Percentiles rank a stretch among this genome's conserved stretches.
Conservation (phyloP, 2,113 vertebrate genomes). For the Stegastes partitus region DNA sequence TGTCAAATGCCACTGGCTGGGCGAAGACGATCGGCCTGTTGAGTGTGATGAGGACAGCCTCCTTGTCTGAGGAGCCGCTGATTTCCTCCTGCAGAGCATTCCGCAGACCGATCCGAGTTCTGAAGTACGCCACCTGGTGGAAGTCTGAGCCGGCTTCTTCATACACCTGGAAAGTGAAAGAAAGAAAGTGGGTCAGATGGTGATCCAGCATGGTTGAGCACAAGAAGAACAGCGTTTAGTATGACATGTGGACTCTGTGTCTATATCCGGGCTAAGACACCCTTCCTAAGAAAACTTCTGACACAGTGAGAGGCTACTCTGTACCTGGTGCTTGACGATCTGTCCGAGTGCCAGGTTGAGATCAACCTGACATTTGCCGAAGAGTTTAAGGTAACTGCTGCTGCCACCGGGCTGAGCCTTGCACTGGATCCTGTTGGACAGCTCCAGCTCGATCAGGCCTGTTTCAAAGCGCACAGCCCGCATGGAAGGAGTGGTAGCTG, state of each 20-base stretch:
- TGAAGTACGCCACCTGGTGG: slow-evolving; percentile 98
- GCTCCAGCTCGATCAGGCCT: slow-evolving; percentile 95
- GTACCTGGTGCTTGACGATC: slow-evolving; percentile 98
- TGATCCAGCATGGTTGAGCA: background rate
- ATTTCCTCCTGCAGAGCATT: slow-evolving; percentile 98
- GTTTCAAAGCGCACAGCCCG: slow-evolving; percentile 97
- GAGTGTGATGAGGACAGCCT: slow-evolving; percentile 97
- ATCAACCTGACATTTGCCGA: slow-evolving; percentile 98
- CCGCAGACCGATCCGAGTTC: slow-evolving; percentile 95
- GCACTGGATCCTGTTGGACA: slow-evolving; percentile 97
- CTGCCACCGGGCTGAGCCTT: slow-evolving; percentile 95
- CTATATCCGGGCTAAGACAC: no score
- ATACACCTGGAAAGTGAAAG: slow-evolving; percentile 89
- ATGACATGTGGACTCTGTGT: background rate
- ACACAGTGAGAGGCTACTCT: background rate
- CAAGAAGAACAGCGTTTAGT: background rate
- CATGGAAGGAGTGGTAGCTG: slow-evolving; percentile 98
- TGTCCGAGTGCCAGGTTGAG: slow-evolving; percentile 96
- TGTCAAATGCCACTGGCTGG: slow-evolving; percentile 97
- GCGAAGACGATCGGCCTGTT: slow-evolving; percentile 98
- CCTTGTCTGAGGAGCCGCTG: slow-evolving; percentile 94
- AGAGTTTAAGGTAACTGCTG: slow-evolving; percentile 97
- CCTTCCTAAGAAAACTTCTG: background rate
- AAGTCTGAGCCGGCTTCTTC: slow-evolving; percentile 99
- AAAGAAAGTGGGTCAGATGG: background rate